phyloP scores from a whole-genome alignment of 1,140 invertebrate genomes.

The Lanistes nyassanus region DNA sequence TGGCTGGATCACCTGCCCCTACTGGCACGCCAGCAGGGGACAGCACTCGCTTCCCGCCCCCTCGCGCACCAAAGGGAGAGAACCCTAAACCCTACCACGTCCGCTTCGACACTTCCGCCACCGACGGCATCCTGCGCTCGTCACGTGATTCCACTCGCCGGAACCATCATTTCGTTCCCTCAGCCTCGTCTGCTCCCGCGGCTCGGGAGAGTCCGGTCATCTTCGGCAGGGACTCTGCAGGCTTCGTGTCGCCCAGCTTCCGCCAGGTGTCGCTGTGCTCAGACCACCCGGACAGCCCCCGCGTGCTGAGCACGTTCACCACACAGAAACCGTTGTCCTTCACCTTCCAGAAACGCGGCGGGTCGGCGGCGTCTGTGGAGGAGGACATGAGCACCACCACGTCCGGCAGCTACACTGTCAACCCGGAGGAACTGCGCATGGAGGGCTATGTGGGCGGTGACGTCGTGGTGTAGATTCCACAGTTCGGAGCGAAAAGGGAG shows the following conservation, averaged over 20 bases:
- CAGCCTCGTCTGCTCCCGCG: too few relatives aligned
- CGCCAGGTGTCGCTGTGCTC: too few relatives aligned
- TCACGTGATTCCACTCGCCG: neutral
- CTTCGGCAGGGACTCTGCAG: too few relatives aligned
- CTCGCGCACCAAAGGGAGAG: neutral
- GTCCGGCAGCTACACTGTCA: conserved; percentile 52
- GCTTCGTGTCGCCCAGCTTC: too few relatives aligned
- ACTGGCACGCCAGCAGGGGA: neutral
- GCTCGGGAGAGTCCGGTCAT: too few relatives aligned
- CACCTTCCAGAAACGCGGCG: conserved; percentile 1
- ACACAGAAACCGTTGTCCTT: neutral
- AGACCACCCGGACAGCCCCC: too few relatives aligned
- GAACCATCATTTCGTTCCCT: neutral
- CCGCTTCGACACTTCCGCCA: conserved; percentile 17
- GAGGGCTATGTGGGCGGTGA: conserved; percentile 39
- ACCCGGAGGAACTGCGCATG: conserved; percentile 43
- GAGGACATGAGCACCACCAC: conserved; percentile 52
- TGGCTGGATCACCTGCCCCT: neutral
- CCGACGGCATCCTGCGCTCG: neutral
- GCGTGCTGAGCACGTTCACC: conserved; percentile 18
- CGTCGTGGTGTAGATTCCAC: conserved; percentile 38
- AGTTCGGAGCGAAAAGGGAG: too few relatives aligned
- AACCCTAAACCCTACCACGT: conserved; percentile 15
- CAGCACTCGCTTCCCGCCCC: conserved; percentile 19
- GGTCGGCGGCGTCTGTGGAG: conserved; percentile 24